A percentile compares a stretch with the other conserved stretches of the same genome.
Conservation (phyloP, 92 coral and sea anemone species). For the Palythoa caribaeorum region DNA sequence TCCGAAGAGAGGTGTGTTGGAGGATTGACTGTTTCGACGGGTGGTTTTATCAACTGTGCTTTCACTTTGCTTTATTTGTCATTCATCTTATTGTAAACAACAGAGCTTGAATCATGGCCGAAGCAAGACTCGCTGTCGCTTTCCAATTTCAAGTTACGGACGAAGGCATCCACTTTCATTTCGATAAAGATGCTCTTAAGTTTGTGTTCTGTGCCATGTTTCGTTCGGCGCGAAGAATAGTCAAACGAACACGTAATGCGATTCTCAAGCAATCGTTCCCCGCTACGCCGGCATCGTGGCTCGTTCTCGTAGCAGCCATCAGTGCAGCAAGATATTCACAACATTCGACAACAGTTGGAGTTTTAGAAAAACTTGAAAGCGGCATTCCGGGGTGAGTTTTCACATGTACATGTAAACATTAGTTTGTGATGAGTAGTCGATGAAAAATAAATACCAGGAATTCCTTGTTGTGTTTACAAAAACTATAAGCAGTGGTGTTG, state of each 20-base stretch:
- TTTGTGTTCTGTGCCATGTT: slow-evolving; percentile 83
- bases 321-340: slow-evolving; percentile 94
- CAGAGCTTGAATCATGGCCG: slow-evolving; percentile 77
- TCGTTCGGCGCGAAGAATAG: slow-evolving; percentile 77
- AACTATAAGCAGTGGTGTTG: background rate
- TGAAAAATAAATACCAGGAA: background rate
- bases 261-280: slow-evolving; percentile 93
- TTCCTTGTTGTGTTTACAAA: background rate
- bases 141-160: slow-evolving; percentile 96
- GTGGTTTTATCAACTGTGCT: background rate
- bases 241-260: slow-evolving; percentile 78
- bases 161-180: slow-evolving; percentile 87
- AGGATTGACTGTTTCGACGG: slow-evolving; percentile 10
- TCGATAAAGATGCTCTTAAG: slow-evolving; percentile 86
- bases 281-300: slow-evolving; percentile 96
- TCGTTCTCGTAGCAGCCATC: slow-evolving; percentile 90
- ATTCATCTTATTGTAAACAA: background rate
- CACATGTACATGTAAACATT: background rate
- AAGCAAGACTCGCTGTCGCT: slow-evolving; percentile 98
- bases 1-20: slow-evolving; percentile 27
- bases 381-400: slow-evolving; percentile 90
- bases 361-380: slow-evolving; percentile 86
- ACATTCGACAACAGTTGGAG: slow-evolving; percentile 92
- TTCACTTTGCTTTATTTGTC: background rate
- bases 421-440: background rate